These are phyloP conservation scores for Phenganax stokvisi DNA, from an alignment of 92 coral and sea anemone genomes.

Conservation along the genomic window DNA sequence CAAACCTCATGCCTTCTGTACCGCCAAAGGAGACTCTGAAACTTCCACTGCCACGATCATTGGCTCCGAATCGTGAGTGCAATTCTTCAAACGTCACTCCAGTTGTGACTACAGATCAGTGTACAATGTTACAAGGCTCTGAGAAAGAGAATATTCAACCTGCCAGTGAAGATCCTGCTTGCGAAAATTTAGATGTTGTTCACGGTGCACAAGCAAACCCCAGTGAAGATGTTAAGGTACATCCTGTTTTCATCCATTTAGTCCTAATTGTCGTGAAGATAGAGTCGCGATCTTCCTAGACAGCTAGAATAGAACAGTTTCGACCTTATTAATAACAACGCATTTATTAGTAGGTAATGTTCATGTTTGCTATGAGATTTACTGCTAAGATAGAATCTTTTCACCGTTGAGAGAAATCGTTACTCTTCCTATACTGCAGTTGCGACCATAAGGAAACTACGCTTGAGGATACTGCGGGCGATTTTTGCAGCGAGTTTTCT, in stretches of 20 bases:
- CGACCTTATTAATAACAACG: no score
- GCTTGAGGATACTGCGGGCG: no score
- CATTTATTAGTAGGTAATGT: no score
- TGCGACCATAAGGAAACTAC: no score
- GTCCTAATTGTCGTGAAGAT: not conserved
- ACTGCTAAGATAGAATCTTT: no score
- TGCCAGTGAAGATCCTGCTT: not conserved
- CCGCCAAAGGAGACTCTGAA: not conserved
- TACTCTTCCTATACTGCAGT: no score
- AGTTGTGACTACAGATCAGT: not conserved
- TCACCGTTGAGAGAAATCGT: no score
- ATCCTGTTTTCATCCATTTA: not conserved
- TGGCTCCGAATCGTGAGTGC: not conserved
- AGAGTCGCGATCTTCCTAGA: not conserved
- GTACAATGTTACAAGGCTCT: not conserved
- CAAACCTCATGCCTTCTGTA: not conserved
- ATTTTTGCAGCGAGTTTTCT: no score
- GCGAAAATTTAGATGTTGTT: not conserved
- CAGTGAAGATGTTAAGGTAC: slow-evolving; percentile 11
- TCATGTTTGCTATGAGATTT: no score
- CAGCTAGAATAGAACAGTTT: no score
- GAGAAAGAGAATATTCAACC: slow-evolving; percentile 27
- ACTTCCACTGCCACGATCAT: not conserved
- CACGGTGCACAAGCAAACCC: not conserved
- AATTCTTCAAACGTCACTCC: not conserved